Evolutionary conservation across 2,113 vertebrate genomes (phyloP).

Genomic region (Phyllostomus discolor): DNA sequence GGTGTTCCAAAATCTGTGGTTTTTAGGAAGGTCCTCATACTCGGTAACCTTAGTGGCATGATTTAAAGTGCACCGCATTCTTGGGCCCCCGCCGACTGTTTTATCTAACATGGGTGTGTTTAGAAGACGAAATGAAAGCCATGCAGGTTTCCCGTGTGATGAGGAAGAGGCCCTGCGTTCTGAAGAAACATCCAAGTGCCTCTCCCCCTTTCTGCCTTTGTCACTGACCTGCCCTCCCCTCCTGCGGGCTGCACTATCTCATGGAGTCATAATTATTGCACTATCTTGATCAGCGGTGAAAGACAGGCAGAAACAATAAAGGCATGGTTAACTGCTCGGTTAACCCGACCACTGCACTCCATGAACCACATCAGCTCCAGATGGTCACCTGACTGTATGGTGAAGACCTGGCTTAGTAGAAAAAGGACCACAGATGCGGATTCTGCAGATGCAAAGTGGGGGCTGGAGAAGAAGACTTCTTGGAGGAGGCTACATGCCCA

Average conservation of each 20-base stretch:
- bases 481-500: neutral
- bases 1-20: slow-evolving; percentile 37
- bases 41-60: neutral
- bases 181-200: neutral
- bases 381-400: neutral
- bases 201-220: neutral
- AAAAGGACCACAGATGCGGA: neutral
- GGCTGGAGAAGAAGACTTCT: neutral
- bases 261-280: rapidly evolving
- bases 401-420: neutral
- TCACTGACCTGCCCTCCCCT: neutral
- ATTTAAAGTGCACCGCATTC: neutral
- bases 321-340: neutral
- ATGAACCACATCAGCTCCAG: neutral
- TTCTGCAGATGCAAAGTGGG: neutral
- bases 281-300: neutral
- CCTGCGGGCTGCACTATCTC: rapidly evolving
- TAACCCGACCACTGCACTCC: rapidly evolving
- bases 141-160: neutral
- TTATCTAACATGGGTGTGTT: neutral
- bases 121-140: neutral
- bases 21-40: neutral
- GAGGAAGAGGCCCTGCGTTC: neutral
- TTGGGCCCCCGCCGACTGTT: neutral
- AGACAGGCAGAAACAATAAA: neutral